Percentiles rank a stretch among this genome's conserved stretches.
Evolutionary conservation across 2,113 vertebrate species (phyloP).

Genomic region (Actinemys pallida): DNA sequence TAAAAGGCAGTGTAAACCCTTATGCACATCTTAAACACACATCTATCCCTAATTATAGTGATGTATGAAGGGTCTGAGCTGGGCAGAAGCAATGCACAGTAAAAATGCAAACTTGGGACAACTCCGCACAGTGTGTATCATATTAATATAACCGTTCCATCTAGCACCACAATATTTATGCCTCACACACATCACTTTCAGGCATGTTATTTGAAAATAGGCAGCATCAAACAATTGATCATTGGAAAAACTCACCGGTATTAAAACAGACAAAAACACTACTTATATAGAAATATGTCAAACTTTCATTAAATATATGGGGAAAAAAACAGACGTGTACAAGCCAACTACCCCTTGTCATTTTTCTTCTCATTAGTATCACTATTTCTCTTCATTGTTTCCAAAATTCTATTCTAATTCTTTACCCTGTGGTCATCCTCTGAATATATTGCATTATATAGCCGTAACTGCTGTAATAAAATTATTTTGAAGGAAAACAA

Average conservation of each 20-base stretch:
- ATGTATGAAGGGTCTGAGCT: rapidly evolving
- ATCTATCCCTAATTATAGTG: background rate
- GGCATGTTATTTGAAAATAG: background rate
- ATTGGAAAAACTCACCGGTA: background rate
- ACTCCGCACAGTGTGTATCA: background rate
- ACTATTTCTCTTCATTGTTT: background rate
- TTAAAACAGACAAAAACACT: background rate
- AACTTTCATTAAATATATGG: background rate
- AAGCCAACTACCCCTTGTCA: background rate
- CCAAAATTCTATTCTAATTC: background rate
- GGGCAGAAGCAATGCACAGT: background rate
- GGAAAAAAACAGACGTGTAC: background rate
- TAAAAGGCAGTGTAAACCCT: background rate
- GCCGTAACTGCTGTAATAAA: background rate
- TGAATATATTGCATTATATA: background rate
- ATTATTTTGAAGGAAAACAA: background rate
- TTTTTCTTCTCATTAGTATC: background rate
- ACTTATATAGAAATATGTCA: background rate
- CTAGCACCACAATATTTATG: background rate
- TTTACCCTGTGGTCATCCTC: background rate
- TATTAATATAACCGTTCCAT: background rate
- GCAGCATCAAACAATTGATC: background rate
- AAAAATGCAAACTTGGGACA: background rate
- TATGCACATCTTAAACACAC: background rate
- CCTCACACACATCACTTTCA: background rate